Conservation (phyloP, 2,113 vertebrate species). For the Pleuronectes platessa region DNA sequence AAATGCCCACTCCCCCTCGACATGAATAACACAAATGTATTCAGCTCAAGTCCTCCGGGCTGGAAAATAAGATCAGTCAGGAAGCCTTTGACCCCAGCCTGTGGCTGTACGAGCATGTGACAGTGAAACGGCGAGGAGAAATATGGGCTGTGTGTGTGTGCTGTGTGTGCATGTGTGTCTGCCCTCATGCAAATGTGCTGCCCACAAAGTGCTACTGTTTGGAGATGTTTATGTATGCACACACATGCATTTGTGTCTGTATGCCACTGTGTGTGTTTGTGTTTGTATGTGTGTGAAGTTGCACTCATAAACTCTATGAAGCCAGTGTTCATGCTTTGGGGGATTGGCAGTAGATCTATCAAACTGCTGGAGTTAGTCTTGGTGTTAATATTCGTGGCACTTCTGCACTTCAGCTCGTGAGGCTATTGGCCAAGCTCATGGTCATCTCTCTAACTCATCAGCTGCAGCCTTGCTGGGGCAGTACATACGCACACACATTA, state of each 20-base stretch:
- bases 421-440: constrained; percentile 47
- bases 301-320: constrained; percentile 48
- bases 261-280: background rate
- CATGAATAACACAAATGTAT: constrained; percentile 80
- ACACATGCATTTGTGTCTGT: constrained; percentile 24
- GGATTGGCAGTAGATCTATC: constrained; percentile 58
- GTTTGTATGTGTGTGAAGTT: constrained; percentile 26
- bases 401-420: constrained; percentile 42
- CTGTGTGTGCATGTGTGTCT: constrained; percentile 20
- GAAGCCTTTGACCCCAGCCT: constrained; percentile 77
- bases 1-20: constrained; percentile 47
- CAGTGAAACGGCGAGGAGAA: constrained; percentile 49
- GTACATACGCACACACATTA: background rate
- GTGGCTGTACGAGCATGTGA: constrained; percentile 69
- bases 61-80: constrained; percentile 82
- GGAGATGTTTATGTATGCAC: constrained; percentile 54
- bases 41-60: constrained; percentile 69
- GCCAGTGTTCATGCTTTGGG: constrained; percentile 45
- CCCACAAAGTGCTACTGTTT: constrained; percentile 49
- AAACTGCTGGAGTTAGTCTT: constrained; percentile 46
- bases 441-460: constrained; percentile 39
- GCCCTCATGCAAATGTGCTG: constrained; percentile 42
- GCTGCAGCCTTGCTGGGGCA: constrained; percentile 13
- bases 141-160: constrained; percentile 29
- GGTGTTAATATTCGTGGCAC: constrained; percentile 56